Percentiles rank a stretch among this genome's conserved stretches.
Conservation (phyloP, 2,797 vertebrate genomes). For the Phalloptychus januarius region DNA sequence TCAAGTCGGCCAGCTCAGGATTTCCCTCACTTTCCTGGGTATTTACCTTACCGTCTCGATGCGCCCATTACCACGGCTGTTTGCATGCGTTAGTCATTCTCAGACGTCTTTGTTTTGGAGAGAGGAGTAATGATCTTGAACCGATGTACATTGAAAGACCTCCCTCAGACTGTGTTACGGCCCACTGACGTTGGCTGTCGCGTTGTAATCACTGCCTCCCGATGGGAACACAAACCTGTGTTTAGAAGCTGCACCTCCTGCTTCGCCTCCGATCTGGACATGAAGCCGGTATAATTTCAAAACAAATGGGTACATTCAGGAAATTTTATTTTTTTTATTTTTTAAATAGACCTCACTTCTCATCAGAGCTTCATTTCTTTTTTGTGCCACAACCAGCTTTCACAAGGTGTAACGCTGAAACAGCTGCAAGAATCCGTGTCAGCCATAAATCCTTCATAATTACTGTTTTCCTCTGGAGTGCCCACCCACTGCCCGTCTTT, state of each 20-base stretch:
- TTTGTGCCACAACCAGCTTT: constrained; percentile 8
- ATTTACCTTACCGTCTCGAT: constrained; percentile 45
- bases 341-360: constrained; percentile 14
- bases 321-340: background rate
- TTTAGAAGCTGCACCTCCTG: constrained; percentile 11
- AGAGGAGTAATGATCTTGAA: constrained; percentile 67
- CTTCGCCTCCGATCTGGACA: background rate
- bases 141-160: constrained; percentile 47
- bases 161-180: constrained; percentile 58
- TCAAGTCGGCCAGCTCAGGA: constrained; percentile 50
- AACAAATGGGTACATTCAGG: constrained; percentile 26
- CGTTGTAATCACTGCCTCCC: constrained; percentile 67
- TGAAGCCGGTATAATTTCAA: constrained; percentile 32
- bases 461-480: constrained; percentile 41
- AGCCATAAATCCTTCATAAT: constrained; percentile 43
- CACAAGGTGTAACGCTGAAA: constrained; percentile 9
- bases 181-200: constrained; percentile 64
- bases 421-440: constrained; percentile 12
- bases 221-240: constrained; percentile 64
- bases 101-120: constrained; percentile 44
- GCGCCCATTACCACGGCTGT: constrained; percentile 23
- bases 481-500: constrained; percentile 16
- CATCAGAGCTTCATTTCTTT: constrained; percentile 13
- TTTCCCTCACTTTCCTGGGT: constrained; percentile 42
- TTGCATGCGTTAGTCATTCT: constrained; percentile 31